These are phyloP conservation scores for Bombus vancouverensis DNA, from an alignment of 1,140 invertebrate genomes.

Conservation along the genomic window DNA sequence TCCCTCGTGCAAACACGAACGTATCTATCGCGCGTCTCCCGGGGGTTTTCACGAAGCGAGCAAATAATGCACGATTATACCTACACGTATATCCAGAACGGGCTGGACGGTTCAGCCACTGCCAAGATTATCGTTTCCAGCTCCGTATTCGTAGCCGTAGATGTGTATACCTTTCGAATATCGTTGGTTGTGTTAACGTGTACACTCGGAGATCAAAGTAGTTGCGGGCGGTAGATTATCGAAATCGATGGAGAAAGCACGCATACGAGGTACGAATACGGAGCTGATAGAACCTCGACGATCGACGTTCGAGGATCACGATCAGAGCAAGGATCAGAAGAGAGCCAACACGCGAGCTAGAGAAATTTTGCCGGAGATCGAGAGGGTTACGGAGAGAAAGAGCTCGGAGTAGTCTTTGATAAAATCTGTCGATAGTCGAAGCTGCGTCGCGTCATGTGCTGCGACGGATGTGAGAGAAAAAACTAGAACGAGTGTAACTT, in stretches of 20 bases:
- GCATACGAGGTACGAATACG: slow-evolving; percentile 46
- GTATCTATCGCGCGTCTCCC: slow-evolving; percentile 28
- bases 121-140: slow-evolving; percentile 64
- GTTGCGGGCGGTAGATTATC: background rate
- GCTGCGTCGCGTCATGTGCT: too few species aligned
- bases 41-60: slow-evolving; percentile 38
- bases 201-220: background rate
- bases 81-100: slow-evolving; percentile 81
- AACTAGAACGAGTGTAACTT: background rate
- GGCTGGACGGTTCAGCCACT: slow-evolving; percentile 82
- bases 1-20: background rate
- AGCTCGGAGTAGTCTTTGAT: slow-evolving; percentile 14
- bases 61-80: slow-evolving; percentile 65
- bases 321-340: slow-evolving; percentile 71
- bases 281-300: slow-evolving; percentile 40
- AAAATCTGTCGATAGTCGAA: background rate
- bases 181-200: background rate
- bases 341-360: slow-evolving; percentile 61
- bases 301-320: slow-evolving; percentile 44
- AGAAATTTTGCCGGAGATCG: slow-evolving; percentile 45
- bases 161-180: background rate
- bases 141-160: slow-evolving; percentile 54
- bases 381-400: slow-evolving; percentile 49
- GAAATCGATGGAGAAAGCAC: background rate
- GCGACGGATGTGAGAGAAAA: background rate